Evolutionary conservation across 2,113 vertebrate species (phyloP).

Genomic region (Terrapene triunguis): DNA sequence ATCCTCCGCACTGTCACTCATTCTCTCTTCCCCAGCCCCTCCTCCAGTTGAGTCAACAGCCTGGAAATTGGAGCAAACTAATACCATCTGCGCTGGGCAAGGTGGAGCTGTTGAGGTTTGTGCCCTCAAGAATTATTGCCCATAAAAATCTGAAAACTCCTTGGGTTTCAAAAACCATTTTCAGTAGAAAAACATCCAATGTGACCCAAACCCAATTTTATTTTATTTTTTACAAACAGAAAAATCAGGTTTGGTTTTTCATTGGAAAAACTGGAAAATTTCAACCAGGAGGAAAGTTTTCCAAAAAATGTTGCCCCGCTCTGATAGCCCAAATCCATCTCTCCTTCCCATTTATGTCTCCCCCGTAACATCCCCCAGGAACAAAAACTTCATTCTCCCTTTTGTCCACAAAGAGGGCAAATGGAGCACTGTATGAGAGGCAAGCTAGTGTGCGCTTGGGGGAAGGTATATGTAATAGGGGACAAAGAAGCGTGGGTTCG

Average conservation of each 20-base stretch:
- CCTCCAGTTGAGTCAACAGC: background rate
- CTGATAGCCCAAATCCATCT: background rate
- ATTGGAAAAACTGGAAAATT: background rate
- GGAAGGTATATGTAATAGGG: background rate
- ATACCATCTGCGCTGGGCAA: background rate
- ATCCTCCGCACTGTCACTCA: background rate
- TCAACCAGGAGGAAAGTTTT: background rate
- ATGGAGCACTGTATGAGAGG: background rate
- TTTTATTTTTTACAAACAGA: background rate
- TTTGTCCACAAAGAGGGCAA: background rate
- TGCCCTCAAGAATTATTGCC: background rate
- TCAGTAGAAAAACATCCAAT: fast-evolving
- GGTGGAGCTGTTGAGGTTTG: background rate
- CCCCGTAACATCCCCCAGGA: background rate
- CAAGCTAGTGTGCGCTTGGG: background rate
- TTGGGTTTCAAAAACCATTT: background rate
- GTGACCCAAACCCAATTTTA: background rate
- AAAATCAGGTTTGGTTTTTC: background rate
- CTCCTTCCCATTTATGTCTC: background rate
- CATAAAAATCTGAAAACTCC: background rate
- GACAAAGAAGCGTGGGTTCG: background rate
- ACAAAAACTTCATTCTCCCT: background rate
- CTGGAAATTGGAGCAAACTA: background rate
- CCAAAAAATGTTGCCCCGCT: background rate
- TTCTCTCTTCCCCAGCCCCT: background rate